Base-by-base conservation (phyloP, 2,888 invertebrate species). In the Morpho deidamia region DNA sequence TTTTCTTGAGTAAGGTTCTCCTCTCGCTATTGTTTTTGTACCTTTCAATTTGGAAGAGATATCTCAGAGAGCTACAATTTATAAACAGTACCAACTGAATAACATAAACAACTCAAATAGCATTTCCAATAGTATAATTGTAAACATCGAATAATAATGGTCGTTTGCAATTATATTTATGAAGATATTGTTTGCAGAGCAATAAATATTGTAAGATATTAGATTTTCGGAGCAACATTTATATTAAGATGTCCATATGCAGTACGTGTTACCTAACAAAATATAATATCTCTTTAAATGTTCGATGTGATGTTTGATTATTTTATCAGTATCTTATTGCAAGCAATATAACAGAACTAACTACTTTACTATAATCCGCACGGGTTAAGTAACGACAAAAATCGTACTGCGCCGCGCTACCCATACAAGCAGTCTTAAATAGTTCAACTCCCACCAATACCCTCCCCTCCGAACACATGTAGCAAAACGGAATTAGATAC, bases 121-220 rank as follows among this genome's bases (percentile, higher is more conserved):
- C 73, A 71, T 70, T 72, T 70, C 70, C 64, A 74, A 69, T 72
- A 72, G 65, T 71, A 57, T 63, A 62, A 68, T 65, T 72, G 76
- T 80, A 84, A 81, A 83, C 80, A 78, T 71, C 71, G 65, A 78
- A 81, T 76, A 76, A 81, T 76, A 76, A 74, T 59, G 60, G 61
- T 54, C 41, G 46, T 54, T 44, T 39, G 40, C 44, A 44, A 38
- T 35, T 42, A 41, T 49, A 73, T 74, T 74, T 72, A 77, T 76
- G 71, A 76, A 77, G 71, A 74, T 73, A 76, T 80, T 68, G 72
- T 76, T 78, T 67, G 68, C 58, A 64, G 64, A 63, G 62, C 61
- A 70, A 67, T 65, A 65, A 66, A 66, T 63, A 63, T 59, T 10
- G 23, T 12, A 48, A 43, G 23, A 33, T 37, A 40, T 38, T 44